These are phyloP conservation scores for Dasypus novemcinctus DNA, from an alignment of 2,113 vertebrate genomes.

Conservation along the genomic window DNA sequence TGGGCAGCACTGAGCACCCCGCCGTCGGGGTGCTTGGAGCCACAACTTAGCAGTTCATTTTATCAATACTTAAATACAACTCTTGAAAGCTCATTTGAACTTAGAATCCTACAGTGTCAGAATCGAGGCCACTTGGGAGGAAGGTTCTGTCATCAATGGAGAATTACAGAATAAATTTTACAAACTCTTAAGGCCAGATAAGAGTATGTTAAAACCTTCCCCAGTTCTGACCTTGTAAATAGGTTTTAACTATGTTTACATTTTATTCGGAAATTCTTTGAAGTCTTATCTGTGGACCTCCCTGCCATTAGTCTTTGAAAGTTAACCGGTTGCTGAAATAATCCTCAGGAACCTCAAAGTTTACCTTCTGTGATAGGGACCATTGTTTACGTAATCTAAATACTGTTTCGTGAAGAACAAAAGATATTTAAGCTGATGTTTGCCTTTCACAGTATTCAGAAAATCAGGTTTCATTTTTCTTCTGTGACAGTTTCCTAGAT, in stretches of 20 bases:
- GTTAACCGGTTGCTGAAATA: neutral
- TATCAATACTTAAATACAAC: neutral
- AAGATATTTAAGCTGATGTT: neutral
- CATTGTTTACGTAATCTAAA: neutral
- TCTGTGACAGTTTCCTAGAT: neutral
- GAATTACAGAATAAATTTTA: neutral
- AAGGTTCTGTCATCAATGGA: neutral
- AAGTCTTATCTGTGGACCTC: neutral
- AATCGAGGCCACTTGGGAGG: neutral
- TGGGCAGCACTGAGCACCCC: neutral
- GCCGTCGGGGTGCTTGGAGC: neutral
- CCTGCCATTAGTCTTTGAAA: neutral
- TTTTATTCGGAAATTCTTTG: constrained; percentile 8
- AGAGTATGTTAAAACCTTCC: neutral
- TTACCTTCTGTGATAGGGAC: neutral
- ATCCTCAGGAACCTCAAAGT: neutral
- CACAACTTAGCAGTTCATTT: neutral
- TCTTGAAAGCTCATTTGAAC: neutral
- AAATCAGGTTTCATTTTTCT: constrained; percentile 14
- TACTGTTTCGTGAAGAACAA: neutral
- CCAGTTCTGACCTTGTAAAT: neutral
- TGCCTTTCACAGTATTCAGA: neutral
- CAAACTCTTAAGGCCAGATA: neutral
- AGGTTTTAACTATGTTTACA: neutral
- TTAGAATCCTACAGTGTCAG: neutral